phyloP scores from a whole-genome alignment of 2,888 invertebrate genomes.

The Limenitis arthemis region DNA sequence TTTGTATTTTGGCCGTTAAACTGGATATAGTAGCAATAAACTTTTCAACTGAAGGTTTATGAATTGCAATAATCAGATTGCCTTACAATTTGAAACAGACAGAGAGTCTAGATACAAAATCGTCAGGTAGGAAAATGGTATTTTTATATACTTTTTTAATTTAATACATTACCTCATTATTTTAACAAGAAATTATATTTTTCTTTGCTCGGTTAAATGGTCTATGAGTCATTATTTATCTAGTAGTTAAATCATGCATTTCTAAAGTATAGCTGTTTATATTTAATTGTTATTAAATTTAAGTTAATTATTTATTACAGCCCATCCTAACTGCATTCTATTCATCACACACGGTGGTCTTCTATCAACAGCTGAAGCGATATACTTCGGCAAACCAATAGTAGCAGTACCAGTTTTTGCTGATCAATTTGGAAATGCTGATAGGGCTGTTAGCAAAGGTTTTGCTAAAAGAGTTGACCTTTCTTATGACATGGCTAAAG shows the following conservation, averaged over 20 bases:
- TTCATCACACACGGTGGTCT: constrained; percentile 58
- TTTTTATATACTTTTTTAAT: neutral
- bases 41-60: too few relatives aligned
- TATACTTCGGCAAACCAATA: constrained; percentile 44
- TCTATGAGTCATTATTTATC: too few relatives aligned
- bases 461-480: constrained; percentile 35
- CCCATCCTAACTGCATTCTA: constrained; percentile 46
- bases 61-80: too few relatives aligned
- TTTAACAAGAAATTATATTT: too few relatives aligned
- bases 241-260: too few relatives aligned
- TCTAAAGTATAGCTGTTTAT: too few relatives aligned
- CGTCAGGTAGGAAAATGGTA: too few relatives aligned
- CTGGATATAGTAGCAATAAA: too few relatives aligned
- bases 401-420: constrained; percentile 49
- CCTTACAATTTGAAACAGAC: too few relatives aligned
- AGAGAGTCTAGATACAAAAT: too few relatives aligned
- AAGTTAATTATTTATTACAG: constrained; percentile 29
- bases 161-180: neutral
- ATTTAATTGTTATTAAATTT: too few relatives aligned
- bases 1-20: constrained; percentile 18
- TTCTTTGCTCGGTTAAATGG: too few relatives aligned
- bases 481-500: constrained; percentile 28
- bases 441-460: constrained; percentile 38
- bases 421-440: constrained; percentile 46
- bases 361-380: constrained; percentile 43